Percentiles rank a stretch among this genome's conserved stretches.
Conservation (phyloP, 2,113 vertebrate genomes). For the Pelecanus crispus region DNA sequence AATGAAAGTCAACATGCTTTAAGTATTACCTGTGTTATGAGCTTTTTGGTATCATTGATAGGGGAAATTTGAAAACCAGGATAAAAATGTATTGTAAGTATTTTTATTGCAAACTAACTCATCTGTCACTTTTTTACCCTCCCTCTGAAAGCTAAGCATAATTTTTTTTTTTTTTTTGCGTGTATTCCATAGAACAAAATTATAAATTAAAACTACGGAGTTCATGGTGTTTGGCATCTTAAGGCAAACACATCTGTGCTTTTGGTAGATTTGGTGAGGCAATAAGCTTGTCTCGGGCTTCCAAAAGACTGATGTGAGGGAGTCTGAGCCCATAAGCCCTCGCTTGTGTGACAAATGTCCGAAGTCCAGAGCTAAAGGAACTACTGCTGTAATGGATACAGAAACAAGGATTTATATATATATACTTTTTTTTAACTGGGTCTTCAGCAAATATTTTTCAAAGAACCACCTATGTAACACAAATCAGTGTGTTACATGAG, state of each 20-base stretch:
- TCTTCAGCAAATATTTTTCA: background rate
- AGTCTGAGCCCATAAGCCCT: background rate
- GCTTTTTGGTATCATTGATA: background rate
- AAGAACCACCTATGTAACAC: background rate
- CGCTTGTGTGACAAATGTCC: too few relatives aligned
- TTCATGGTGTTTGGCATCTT: background rate
- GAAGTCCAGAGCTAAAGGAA: background rate
- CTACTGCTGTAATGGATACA: background rate
- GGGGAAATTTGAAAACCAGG: background rate
- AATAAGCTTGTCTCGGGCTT: background rate
- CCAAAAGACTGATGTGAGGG: background rate
- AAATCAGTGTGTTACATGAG: background rate
- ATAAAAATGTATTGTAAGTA: background rate
- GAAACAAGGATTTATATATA: background rate
- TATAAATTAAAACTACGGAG: background rate
- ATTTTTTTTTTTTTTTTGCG: too few relatives aligned
- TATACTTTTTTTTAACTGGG: background rate
- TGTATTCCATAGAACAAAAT: background rate
- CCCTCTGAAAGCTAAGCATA: background rate
- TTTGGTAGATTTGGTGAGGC: background rate
- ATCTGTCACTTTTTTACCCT: background rate
- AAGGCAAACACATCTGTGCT: background rate
- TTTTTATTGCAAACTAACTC: background rate
- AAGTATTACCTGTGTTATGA: background rate
- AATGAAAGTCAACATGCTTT: background rate